These are phyloP conservation scores for Rhinichthys osculus DNA, from an alignment of 2,797 vertebrate species.

Conservation along the genomic window DNA sequence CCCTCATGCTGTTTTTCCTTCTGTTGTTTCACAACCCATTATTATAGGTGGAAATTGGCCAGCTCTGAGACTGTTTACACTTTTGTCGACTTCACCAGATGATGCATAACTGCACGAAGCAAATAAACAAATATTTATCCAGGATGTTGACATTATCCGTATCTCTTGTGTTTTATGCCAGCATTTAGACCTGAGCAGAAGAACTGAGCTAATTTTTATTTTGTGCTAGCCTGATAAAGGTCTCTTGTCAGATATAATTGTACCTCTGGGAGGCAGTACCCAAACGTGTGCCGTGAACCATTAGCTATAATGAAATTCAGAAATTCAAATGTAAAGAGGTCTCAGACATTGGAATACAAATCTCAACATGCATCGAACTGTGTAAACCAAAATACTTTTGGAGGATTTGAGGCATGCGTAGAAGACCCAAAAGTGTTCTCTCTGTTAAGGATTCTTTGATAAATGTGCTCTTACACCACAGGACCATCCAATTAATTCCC, in stretches of 20 bases:
- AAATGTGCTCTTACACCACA: slow-evolving; percentile 60
- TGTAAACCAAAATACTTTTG: slow-evolving; percentile 6
- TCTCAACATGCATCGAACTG: background rate
- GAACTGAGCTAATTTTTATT: slow-evolving; percentile 29
- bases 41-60: slow-evolving; percentile 34
- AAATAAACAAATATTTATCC: slow-evolving; percentile 49
- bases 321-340: slow-evolving; percentile 14
- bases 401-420: background rate
- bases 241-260: slow-evolving; percentile 48
- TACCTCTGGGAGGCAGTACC: slow-evolving; percentile 29
- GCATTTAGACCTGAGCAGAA: slow-evolving; percentile 36
- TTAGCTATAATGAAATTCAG: slow-evolving; percentile 38
- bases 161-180: slow-evolving; percentile 35
- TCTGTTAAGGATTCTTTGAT: slow-evolving; percentile 58
- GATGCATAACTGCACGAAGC: slow-evolving; percentile 33
- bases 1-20: slow-evolving; percentile 24
- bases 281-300: slow-evolving; percentile 20
- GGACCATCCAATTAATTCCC: slow-evolving; percentile 62
- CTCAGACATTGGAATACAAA: background rate
- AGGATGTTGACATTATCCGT: slow-evolving; percentile 42
- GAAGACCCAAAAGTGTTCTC: slow-evolving; percentile 35
- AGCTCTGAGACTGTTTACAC: slow-evolving; percentile 46
- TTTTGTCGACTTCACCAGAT: slow-evolving; percentile 43
- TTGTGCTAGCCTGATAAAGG: slow-evolving; percentile 38
- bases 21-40: slow-evolving; percentile 32